A percentile compares a stretch with the other conserved stretches of the same genome.
Evolutionary conservation across 1,140 invertebrate genomes (phyloP).

Genomic region (Laupala kohalensis): DNA sequence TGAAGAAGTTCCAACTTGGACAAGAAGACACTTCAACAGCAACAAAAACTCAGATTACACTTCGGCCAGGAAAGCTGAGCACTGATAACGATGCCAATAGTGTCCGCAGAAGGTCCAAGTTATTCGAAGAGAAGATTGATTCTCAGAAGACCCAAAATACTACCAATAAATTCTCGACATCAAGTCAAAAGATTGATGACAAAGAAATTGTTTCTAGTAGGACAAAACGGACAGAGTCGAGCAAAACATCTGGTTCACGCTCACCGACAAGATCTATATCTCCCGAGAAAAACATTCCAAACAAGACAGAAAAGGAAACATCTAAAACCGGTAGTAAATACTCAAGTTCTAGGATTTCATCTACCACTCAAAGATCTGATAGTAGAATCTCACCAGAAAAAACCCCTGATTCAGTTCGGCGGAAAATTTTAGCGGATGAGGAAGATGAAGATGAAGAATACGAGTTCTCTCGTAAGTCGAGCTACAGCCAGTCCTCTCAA

Average conservation of each 20-base stretch:
- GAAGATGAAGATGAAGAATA: background rate
- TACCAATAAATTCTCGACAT: background rate
- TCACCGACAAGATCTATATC: background rate
- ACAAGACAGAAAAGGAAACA: background rate
- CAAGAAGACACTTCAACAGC: background rate
- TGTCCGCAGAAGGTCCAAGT: conserved; percentile 9
- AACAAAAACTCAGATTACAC: background rate
- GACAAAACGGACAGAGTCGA: background rate
- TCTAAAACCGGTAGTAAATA: background rate
- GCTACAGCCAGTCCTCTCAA: background rate
- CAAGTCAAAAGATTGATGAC: background rate
- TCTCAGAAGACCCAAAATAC: background rate
- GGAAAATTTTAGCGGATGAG: background rate
- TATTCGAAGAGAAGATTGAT: conserved; percentile 4
- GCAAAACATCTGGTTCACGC: background rate
- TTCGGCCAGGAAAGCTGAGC: background rate
- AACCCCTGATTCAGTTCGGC: background rate
- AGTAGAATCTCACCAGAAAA: background rate
- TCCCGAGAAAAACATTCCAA: background rate
- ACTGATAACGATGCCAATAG: conserved; percentile 4
- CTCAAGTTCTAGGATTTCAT: background rate
- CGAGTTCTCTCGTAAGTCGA: background rate
- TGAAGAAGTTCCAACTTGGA: background rate
- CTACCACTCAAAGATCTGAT: background rate
- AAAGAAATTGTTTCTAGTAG: conserved; percentile 1